These are phyloP conservation scores for Elephantulus edwardii DNA, from an alignment of 2,113 vertebrate genomes.

Conservation along the genomic window DNA sequence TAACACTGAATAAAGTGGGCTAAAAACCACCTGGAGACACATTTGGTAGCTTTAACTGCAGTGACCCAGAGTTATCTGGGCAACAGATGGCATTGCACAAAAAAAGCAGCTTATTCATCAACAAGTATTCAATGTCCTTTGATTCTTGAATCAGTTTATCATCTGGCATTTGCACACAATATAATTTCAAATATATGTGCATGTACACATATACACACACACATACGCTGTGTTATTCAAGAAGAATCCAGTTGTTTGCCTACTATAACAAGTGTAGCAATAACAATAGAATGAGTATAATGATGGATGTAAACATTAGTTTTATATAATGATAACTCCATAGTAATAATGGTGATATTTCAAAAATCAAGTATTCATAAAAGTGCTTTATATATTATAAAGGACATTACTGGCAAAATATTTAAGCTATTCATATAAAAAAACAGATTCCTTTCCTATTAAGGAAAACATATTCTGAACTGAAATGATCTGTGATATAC, in stretches of 20 bases:
- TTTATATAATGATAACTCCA: neutral
- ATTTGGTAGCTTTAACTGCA: neutral
- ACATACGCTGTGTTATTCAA: neutral
- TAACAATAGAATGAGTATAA: neutral
- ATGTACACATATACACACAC: no score
- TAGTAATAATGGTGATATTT: neutral
- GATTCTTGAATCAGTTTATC: neutral
- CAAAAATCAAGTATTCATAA: neutral
- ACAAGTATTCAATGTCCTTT: neutral
- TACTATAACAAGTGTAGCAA: neutral
- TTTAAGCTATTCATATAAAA: no score
- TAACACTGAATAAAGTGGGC: neutral
- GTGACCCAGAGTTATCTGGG: neutral
- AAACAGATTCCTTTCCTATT: no score
- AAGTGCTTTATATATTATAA: neutral
- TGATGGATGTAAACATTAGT: neutral
- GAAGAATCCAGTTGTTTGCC: fast-evolving
- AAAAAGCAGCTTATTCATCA: neutral
- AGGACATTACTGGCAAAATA: neutral
- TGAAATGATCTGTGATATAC: no score
- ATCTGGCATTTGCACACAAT: no score
- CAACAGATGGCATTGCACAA: neutral
- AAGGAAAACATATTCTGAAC: no score
- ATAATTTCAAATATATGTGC: no score
- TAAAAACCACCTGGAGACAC: neutral